Conservation (phyloP, 53 echinoderm and acorn worm genomes). For the Antedon mediterranea region DNA sequence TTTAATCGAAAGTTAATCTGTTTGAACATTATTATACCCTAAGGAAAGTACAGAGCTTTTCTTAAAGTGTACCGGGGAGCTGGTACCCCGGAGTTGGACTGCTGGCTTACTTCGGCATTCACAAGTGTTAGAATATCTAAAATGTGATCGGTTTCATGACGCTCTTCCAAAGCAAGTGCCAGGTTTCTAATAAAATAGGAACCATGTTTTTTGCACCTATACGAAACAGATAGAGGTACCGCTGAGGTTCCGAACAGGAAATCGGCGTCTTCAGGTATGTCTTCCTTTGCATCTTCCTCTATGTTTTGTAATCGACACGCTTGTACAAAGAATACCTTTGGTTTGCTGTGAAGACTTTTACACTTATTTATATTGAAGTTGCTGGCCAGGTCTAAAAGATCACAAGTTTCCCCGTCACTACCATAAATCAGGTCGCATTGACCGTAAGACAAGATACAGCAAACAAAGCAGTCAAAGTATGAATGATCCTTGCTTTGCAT, state of each 20-base stretch:
- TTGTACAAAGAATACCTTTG: constrained; percentile 70
- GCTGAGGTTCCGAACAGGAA: constrained; percentile 52
- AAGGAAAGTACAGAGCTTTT: too few relatives aligned
- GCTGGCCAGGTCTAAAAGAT: too few relatives aligned
- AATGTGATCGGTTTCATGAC: too few relatives aligned
- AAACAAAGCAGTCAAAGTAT: constrained; percentile 30
- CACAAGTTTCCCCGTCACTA: constrained; percentile 11
- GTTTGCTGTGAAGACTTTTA: constrained; percentile 38
- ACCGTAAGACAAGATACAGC: constrained; percentile 69
- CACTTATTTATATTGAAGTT: neutral
- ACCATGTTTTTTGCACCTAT: constrained; percentile 38
- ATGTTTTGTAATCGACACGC: too few relatives aligned
- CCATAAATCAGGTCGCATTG: constrained; percentile 33
- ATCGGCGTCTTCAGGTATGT: constrained; percentile 82
- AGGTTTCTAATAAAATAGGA: constrained; percentile 57
- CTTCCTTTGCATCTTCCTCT: neutral
- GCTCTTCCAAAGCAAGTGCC: constrained; percentile 12
- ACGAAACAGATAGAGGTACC: constrained; percentile 52
- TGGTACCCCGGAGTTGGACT: too few relatives aligned
- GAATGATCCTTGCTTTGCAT: constrained; percentile 21
- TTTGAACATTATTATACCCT: too few relatives aligned
- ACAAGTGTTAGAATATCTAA: too few relatives aligned
- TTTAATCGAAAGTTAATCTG: too few relatives aligned
- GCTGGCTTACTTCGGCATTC: too few relatives aligned
- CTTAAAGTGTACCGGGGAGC: too few relatives aligned